A percentile compares a stretch with the other conserved stretches of the same genome.
These are phyloP conservation scores for Rynchops niger DNA, from an alignment of 2,113 vertebrate species.

Conservation along the genomic window DNA sequence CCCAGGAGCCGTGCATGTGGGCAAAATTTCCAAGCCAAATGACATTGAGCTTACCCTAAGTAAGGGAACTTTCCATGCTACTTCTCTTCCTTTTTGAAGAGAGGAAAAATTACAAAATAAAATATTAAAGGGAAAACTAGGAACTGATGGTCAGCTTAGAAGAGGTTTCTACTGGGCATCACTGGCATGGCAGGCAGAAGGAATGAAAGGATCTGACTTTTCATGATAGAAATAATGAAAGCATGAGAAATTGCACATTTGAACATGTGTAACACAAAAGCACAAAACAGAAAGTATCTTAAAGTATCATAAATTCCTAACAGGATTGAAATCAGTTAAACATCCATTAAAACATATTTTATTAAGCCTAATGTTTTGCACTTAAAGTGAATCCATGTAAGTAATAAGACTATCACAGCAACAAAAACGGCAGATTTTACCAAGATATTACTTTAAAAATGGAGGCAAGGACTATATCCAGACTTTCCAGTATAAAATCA, in stretches of 20 bases:
- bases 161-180: background rate
- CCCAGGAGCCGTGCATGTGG: accelerated
- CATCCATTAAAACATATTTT: background rate
- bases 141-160: background rate
- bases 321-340: background rate
- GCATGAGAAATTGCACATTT: background rate
- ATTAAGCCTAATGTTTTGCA: background rate
- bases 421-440: background rate
- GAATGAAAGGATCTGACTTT: background rate
- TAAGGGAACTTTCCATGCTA: background rate
- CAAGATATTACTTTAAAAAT: background rate
- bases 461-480: background rate
- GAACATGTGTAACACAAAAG: background rate
- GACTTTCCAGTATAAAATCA: background rate
- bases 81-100: background rate
- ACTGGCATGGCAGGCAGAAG: background rate
- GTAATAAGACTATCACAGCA: background rate
- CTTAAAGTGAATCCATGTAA: background rate
- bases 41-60: background rate
- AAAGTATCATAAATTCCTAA: background rate
- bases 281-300: background rate
- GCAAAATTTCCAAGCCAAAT: background rate
- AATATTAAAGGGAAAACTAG: background rate
- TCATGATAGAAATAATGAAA: background rate
- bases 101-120: background rate